A percentile compares a stretch with the other conserved stretches of the same genome.
Evolutionary conservation across 2,797 vertebrate genomes (phyloP).

Genomic region (Petrocephalus schoutedeni): DNA sequence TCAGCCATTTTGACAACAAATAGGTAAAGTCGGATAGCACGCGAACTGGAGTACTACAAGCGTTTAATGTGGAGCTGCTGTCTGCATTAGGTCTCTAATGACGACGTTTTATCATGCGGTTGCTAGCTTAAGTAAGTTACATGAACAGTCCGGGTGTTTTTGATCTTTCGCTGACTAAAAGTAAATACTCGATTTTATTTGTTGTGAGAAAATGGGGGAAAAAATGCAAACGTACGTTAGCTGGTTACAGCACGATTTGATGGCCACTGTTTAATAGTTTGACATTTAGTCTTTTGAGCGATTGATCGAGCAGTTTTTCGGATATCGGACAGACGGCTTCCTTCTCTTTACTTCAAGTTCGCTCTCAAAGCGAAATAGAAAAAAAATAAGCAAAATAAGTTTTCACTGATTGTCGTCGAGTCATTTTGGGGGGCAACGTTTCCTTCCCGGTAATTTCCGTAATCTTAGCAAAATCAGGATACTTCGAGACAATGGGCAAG

Average conservation of each 20-base stretch:
- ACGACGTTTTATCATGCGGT: background rate
- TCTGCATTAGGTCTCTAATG: background rate
- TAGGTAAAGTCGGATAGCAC: slow-evolving; percentile 4
- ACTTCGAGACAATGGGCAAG: slow-evolving; percentile 14
- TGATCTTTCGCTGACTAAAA: background rate
- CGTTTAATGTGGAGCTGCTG: background rate
- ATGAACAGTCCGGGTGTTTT: background rate
- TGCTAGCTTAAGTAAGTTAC: background rate
- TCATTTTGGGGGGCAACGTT: background rate
- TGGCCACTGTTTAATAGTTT: background rate
- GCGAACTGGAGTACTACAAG: background rate
- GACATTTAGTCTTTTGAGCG: background rate
- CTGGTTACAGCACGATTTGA: background rate
- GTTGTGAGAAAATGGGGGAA: background rate
- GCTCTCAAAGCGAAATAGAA: background rate
- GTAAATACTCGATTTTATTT: background rate
- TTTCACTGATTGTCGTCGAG: background rate
- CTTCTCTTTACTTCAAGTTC: background rate
- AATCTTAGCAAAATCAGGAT: background rate
- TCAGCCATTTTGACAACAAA: slow-evolving; percentile 34
- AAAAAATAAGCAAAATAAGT: background rate
- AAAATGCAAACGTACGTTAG: background rate
- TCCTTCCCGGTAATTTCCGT: background rate
- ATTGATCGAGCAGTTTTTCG: background rate
- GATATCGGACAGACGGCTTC: background rate